These are phyloP conservation scores for Neoscelio sp. DNA, from an alignment of 2,888 invertebrate species.

Conservation along the genomic window DNA sequence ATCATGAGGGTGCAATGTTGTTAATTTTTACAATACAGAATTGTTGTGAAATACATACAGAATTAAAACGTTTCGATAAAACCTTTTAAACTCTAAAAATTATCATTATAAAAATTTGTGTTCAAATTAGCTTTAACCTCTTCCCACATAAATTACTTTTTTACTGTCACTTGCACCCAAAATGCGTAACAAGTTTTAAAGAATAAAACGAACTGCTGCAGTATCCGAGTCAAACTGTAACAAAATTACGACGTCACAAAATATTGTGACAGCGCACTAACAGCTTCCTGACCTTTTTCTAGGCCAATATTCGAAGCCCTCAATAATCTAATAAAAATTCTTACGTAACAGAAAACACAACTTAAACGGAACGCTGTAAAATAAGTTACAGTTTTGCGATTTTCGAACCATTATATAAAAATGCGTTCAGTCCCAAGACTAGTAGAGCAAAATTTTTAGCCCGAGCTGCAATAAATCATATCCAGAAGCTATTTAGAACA, in stretches of 20 bases:
- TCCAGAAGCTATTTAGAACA: slow-evolving; percentile 14
- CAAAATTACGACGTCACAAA: slow-evolving; percentile 26
- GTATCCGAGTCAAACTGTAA: slow-evolving; percentile 37
- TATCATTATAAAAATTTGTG: too few relatives aligned
- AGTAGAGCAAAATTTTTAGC: slow-evolving; percentile 9
- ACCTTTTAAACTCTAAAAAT: too few relatives aligned
- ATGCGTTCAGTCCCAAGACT: not conserved
- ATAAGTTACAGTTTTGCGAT: slow-evolving; percentile 51
- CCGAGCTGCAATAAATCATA: slow-evolving; percentile 44
- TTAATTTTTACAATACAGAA: too few relatives aligned
- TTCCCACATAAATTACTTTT: slow-evolving; percentile 31
- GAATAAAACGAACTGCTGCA: slow-evolving; percentile 32
- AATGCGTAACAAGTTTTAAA: slow-evolving; percentile 19
- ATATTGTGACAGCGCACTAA: slow-evolving; percentile 56
- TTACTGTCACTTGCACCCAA: slow-evolving; percentile 38
- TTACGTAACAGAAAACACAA: slow-evolving; percentile 56
- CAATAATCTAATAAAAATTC: slow-evolving; percentile 72
- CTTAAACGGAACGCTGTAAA: slow-evolving; percentile 35
- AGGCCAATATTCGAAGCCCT: slow-evolving; percentile 34
- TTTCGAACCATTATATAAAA: slow-evolving; percentile 32
- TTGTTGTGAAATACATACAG: too few relatives aligned
- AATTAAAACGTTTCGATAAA: too few relatives aligned
- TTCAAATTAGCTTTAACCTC: too few relatives aligned
- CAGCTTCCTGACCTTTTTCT: slow-evolving; percentile 40
- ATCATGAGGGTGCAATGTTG: too few relatives aligned